Evolutionary conservation across 2,797 vertebrate species (phyloP).

Genomic region (Artibeus lituratus): DNA sequence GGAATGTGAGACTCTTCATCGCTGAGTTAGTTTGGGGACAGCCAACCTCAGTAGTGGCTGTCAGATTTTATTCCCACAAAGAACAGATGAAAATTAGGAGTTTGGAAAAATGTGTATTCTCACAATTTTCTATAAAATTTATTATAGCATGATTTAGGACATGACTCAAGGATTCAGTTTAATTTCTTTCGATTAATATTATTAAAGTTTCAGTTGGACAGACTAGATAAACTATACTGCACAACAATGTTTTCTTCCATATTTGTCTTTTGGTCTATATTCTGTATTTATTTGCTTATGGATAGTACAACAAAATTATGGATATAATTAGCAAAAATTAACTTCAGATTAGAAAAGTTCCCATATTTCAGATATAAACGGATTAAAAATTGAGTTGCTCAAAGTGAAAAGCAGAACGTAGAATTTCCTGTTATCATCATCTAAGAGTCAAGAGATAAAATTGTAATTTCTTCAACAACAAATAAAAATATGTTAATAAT

Average conservation of each 20-base stretch:
- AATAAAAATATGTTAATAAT: not conserved
- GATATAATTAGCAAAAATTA: not conserved
- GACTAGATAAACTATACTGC: not conserved
- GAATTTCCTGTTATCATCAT: not conserved
- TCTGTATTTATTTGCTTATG: not conserved
- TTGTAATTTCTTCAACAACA: not conserved
- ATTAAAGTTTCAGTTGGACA: not conserved
- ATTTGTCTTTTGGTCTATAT: not conserved
- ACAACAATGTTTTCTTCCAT: not conserved
- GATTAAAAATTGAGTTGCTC: slow-evolving; percentile 6
- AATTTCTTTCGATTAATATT: not conserved
- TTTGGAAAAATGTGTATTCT: not conserved
- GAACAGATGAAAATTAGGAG: slow-evolving; percentile 53
- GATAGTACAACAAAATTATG: not conserved
- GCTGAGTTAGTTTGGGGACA: slow-evolving; percentile 62
- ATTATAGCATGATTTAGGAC: not conserved
- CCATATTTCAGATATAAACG: not conserved
- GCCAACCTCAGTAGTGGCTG: slow-evolving; percentile 39
- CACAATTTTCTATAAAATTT: not conserved
- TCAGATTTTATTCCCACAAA: slow-evolving; percentile 54
- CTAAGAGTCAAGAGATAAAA: not conserved
- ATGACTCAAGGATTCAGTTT: not conserved
- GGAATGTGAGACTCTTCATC: slow-evolving; percentile 71
- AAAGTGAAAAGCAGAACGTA: not conserved
- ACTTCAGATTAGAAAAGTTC: not conserved